These are phyloP conservation scores for Myotis yumanensis DNA, from an alignment of 2,113 vertebrate genomes.

Conservation along the genomic window DNA sequence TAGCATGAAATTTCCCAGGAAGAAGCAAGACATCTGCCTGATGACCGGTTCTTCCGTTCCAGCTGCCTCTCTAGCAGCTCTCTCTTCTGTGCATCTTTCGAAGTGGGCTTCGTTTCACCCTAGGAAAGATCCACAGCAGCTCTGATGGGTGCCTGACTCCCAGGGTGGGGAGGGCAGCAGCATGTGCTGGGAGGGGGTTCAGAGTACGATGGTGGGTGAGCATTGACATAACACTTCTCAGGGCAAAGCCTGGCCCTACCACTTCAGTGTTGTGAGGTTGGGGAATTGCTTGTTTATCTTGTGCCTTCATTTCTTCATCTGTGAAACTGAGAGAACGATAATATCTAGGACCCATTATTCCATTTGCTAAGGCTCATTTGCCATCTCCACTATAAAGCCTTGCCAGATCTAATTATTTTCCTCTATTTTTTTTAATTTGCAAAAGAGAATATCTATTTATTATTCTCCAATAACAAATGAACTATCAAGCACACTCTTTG, in stretches of 20 bases:
- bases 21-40: not conserved
- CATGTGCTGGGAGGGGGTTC: not conserved
- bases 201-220: fast-evolving
- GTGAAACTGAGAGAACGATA: not conserved
- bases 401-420: not conserved
- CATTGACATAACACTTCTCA: no score
- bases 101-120: not conserved
- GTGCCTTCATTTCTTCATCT: not conserved
- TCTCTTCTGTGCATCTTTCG: not conserved
- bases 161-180: fast-evolving
- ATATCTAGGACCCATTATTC: not conserved
- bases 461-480: not conserved
- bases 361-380: not conserved
- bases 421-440: not conserved
- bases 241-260: no score
- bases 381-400: not conserved
- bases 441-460: not conserved
- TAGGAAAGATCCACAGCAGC: not conserved
- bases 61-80: not conserved
- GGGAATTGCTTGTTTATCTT: not conserved
- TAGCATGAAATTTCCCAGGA: not conserved
- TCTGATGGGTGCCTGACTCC: not conserved
- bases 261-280: no score
- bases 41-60: not conserved
- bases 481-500: not conserved